Conservation (phyloP, 2,888 invertebrate species). For the Lutraria lutraria region DNA sequence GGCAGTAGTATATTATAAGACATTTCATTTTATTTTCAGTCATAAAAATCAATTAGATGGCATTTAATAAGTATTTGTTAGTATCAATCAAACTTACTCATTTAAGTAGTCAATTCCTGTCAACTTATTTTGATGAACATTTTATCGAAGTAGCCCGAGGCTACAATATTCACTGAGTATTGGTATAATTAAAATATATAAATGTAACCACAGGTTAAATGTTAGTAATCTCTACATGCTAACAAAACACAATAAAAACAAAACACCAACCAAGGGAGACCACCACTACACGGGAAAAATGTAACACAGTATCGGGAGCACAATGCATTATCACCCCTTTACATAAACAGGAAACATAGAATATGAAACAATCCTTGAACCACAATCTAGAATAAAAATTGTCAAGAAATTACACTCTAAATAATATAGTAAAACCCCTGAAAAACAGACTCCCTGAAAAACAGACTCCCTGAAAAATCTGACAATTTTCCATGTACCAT, state of each 20-base stretch:
- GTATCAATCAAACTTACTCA: background rate
- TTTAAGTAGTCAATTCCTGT: background rate
- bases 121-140: background rate
- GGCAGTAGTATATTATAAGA: no score
- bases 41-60: no score
- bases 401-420: background rate
- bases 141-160: background rate
- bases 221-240: slow-evolving; percentile 1
- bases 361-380: background rate
- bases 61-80: background rate
- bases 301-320: background rate
- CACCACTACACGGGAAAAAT: slow-evolving; percentile 12
- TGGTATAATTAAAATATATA: background rate
- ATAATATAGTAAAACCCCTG: no score
- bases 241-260: background rate
- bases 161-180: background rate
- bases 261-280: slow-evolving; percentile 16
- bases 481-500: no score
- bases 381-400: background rate
- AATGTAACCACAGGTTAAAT: background rate
- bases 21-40: no score
- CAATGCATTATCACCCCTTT: slow-evolving; percentile 21
- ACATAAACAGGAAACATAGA: background rate
- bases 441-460: no score
- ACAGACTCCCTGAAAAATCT: no score